Conservation (phyloP, 2,113 vertebrate genomes). For the Daphoenositta chrysoptera region DNA sequence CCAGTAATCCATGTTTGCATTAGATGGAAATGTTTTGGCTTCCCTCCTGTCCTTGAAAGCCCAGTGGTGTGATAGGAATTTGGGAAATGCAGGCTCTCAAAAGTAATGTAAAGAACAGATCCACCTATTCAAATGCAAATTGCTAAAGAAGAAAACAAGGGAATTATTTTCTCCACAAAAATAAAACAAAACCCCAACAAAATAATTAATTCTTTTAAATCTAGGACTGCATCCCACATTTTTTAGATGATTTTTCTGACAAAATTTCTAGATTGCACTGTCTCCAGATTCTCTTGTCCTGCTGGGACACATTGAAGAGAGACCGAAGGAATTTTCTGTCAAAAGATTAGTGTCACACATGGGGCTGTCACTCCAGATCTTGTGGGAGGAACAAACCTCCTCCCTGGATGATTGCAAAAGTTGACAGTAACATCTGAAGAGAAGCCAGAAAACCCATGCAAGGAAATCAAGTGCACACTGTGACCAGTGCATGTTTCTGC, state of each 20-base stretch:
- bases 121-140: slow-evolving; percentile 49
- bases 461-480: not conserved
- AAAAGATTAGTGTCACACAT: not conserved
- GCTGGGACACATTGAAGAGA: not conserved
- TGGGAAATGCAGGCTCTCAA: slow-evolving; percentile 53
- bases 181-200: not conserved
- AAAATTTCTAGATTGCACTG: not conserved
- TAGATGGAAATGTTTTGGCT: slow-evolving; percentile 59
- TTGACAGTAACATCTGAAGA: not conserved
- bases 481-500: not conserved
- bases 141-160: slow-evolving; percentile 13
- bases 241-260: not conserved
- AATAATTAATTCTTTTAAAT: not conserved
- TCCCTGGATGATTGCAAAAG: not conserved
- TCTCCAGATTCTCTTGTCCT: not conserved
- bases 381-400: not conserved
- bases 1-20: slow-evolving; percentile 59
- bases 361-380: not conserved
- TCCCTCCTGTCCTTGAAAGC: slow-evolving; percentile 52
- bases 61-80: slow-evolving; percentile 56
- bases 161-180: not conserved
- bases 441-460: not conserved
- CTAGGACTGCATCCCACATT: not conserved
- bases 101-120: slow-evolving; percentile 60
- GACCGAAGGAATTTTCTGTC: not conserved